phyloP scores from a whole-genome alignment of 2,797 vertebrate species.

The Gobionotothen gibberifrons region DNA sequence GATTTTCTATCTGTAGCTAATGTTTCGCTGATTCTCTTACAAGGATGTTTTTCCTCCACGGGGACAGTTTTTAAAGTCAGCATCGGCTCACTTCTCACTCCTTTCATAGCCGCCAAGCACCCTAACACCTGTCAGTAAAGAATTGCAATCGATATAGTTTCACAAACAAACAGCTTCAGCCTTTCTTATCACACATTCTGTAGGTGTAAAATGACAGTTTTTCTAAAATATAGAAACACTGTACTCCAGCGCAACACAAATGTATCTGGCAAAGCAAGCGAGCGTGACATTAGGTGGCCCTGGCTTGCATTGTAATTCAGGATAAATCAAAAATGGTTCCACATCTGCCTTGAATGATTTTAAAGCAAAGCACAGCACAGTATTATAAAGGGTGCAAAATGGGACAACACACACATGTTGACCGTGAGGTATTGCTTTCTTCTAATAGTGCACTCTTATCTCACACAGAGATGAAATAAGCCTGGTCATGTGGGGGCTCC shows the following conservation, averaged over 20 bases:
- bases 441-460: constrained; percentile 29
- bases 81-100: background rate
- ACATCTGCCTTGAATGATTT: constrained; percentile 33
- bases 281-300: constrained; percentile 14
- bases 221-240: background rate
- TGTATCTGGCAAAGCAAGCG: constrained; percentile 12
- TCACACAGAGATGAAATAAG: constrained; percentile 31
- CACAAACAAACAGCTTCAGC: constrained; percentile 1
- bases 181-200: background rate
- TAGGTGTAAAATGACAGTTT: constrained; percentile 11
- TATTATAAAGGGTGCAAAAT: constrained; percentile 28
- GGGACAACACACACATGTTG: constrained; percentile 36
- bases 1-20: constrained; percentile 15
- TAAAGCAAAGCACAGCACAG: constrained; percentile 28
- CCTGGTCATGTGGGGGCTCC: constrained; percentile 36
- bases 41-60: background rate
- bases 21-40: constrained; percentile 17
- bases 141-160: constrained; percentile 19
- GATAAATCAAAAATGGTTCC: constrained; percentile 30
- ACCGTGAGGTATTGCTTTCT: constrained; percentile 11
- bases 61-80: constrained; percentile 4
- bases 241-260: constrained; percentile 22
- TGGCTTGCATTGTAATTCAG: constrained; percentile 28
- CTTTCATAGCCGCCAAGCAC: constrained; percentile 14
- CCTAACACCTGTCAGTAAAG: constrained; percentile 16